phyloP scores from a whole-genome alignment of 2,113 vertebrate species.

The Passer domesticus region DNA sequence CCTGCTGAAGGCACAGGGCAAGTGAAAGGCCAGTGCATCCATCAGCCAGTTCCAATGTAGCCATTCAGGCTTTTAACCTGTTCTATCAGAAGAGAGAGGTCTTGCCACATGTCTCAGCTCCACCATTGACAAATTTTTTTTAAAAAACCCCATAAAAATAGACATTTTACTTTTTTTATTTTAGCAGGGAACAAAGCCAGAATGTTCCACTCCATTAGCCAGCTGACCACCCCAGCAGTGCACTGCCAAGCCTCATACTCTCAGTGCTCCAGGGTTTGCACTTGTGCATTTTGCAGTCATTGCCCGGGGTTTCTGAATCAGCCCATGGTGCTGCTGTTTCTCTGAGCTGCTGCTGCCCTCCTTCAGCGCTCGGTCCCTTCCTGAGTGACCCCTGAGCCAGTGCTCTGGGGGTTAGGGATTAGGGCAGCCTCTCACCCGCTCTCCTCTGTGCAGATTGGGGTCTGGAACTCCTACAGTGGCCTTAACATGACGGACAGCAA shows the following conservation, averaged over 20 bases:
- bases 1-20: neutral
- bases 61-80: constrained; percentile 8
- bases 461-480: constrained; percentile 95
- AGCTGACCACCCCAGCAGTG: neutral
- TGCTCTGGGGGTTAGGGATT: rapidly evolving
- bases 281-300: neutral
- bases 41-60: neutral
- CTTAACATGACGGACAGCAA: constrained; percentile 92
- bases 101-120: neutral
- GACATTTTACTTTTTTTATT: neutral
- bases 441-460: constrained; percentile 83
- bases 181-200: neutral
- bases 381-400: neutral
- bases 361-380: neutral
- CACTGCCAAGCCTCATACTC: neutral
- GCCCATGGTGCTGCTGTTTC: neutral
- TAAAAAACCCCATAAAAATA: neutral
- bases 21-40: neutral
- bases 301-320: neutral
- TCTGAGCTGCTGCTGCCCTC: neutral
- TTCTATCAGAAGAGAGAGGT: neutral
- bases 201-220: neutral
- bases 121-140: neutral
- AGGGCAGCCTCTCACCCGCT: neutral
- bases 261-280: neutral